These are phyloP conservation scores for Oncorhynchus kisutch DNA, from an alignment of 2,113 vertebrate genomes.

Conservation along the genomic window DNA sequence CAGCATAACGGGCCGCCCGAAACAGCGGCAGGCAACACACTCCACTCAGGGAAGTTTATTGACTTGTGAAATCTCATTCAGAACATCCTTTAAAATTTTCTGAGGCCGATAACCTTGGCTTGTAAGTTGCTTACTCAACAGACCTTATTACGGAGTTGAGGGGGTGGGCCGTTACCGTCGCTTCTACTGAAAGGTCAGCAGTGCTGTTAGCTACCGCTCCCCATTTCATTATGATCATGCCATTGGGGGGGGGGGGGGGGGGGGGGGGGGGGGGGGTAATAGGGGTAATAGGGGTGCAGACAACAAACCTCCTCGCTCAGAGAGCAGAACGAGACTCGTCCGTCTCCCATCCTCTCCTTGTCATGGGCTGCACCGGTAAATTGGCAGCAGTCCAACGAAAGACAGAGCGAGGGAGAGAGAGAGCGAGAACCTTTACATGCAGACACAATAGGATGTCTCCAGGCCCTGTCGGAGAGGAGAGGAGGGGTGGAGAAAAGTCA, in stretches of 20 bases:
- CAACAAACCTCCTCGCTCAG: neutral
- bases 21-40: constrained; percentile 18
- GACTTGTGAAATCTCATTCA: constrained; percentile 72
- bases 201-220: constrained; percentile 59
- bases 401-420: neutral
- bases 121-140: constrained; percentile 80
- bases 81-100: constrained; percentile 35
- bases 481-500: constrained; percentile 59
- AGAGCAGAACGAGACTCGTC: neutral
- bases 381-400: constrained; percentile 58
- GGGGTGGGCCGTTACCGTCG: constrained; percentile 51
- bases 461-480: neutral
- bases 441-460: neutral
- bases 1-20: constrained; percentile 50
- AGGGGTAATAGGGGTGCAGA: neutral
- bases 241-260: constrained; percentile 50
- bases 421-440: neutral
- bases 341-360: neutral
- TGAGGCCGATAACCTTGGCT: constrained; percentile 64
- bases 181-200: constrained; percentile 70
- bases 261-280: too few relatives aligned
- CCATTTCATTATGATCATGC: constrained; percentile 60
- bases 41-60: constrained; percentile 56
- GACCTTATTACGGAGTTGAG: constrained; percentile 65
- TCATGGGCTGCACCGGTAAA: constrained; percentile 57